Evolutionary conservation across 1,140 invertebrate species (phyloP).

Genomic region (Leptopilina boulardi): DNA sequence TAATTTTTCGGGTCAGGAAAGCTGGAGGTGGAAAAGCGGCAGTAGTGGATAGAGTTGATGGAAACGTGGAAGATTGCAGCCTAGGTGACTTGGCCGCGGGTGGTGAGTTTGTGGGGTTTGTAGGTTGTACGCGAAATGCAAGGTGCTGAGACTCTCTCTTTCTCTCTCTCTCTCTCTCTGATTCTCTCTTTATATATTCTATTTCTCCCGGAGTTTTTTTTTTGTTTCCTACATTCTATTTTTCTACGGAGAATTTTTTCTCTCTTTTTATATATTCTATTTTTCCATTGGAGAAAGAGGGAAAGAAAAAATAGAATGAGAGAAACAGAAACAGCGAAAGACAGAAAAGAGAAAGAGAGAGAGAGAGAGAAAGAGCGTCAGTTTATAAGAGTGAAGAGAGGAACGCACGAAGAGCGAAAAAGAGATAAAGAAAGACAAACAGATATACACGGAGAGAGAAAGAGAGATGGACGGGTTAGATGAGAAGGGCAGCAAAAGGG

Average conservation of each 20-base stretch:
- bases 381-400: slow-evolving; percentile 26
- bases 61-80: slow-evolving; percentile 37
- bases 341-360: not conserved
- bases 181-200: not conserved
- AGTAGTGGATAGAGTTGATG: slow-evolving; percentile 34
- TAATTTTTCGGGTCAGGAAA: slow-evolving; percentile 36
- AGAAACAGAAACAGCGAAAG: slow-evolving; percentile 8
- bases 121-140: not conserved
- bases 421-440: slow-evolving; percentile 34
- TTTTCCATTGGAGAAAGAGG: not conserved
- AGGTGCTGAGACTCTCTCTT: slow-evolving; percentile 9
- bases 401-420: slow-evolving; percentile 8
- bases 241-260: no score
- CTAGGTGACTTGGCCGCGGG: slow-evolving; percentile 26
- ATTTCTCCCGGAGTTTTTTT: not conserved
- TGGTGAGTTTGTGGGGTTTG: slow-evolving; percentile 39
- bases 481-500: slow-evolving; percentile 38
- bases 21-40: slow-evolving; percentile 20
- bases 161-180: not conserved
- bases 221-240: not conserved
- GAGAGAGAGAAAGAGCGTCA: not conserved
- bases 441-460: slow-evolving; percentile 38
- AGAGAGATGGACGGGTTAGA: slow-evolving; percentile 43
- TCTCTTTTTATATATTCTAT: not conserved
- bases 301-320: slow-evolving; percentile 22